Evolutionary conservation across 2,888 invertebrate genomes (phyloP).

Genomic region (Eupithecia exiguata): DNA sequence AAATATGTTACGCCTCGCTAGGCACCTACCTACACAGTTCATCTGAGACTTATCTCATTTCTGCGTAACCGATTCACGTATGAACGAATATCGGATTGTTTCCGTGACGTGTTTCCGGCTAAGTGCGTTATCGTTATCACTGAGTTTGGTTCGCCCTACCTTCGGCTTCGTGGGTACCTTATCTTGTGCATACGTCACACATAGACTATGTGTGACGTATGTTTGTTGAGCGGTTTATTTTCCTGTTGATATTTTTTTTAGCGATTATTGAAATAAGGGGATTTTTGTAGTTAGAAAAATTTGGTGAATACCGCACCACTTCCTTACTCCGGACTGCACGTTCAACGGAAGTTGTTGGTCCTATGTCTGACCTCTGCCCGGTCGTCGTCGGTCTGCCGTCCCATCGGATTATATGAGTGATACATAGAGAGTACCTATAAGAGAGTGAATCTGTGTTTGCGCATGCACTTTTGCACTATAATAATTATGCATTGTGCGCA

Average conservation of each 20-base stretch:
- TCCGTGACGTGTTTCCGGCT: conserved; percentile 13
- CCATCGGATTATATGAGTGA: too few species aligned
- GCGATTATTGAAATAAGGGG: neutral
- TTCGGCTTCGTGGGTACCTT: neutral
- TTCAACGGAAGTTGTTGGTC: neutral
- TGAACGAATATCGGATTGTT: neutral
- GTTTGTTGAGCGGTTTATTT: neutral
- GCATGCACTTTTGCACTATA: too few species aligned
- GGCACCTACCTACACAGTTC: too few species aligned
- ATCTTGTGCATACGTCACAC: neutral
- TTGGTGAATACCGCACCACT: too few species aligned
- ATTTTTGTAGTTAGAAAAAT: neutral
- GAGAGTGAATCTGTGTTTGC: too few species aligned
- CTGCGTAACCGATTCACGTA: neutral
- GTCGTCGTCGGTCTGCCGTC: too few species aligned
- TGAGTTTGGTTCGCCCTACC: neutral
- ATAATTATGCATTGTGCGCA: too few species aligned
- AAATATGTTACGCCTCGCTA: neutral
- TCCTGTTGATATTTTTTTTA: neutral
- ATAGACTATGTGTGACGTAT: neutral
- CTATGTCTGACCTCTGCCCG: too few species aligned
- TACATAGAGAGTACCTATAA: too few species aligned
- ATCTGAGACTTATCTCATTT: neutral
- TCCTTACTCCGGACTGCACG: too few species aligned
- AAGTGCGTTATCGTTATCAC: neutral